Evolutionary conservation across 2,113 vertebrate species (phyloP).

Genomic region (Phocoena phocoena): DNA sequence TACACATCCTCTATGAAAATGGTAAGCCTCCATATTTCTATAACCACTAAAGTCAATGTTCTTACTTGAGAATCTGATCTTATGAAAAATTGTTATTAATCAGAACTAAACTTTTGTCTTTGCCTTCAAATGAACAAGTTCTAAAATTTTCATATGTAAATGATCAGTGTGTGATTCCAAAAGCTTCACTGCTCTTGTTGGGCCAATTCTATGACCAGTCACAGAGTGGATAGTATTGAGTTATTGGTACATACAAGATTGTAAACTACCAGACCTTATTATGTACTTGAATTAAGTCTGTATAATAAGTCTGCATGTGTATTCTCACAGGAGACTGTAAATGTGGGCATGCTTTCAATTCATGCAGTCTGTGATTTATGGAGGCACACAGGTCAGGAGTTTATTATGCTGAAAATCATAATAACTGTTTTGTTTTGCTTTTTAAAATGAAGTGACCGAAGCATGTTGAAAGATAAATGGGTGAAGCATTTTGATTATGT

Average conservation of each 20-base stretch:
- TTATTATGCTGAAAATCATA: slow-evolving; percentile 79
- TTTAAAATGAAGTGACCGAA: slow-evolving; percentile 75
- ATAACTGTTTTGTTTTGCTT: slow-evolving; percentile 76
- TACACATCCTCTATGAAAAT: background rate
- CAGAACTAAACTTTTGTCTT: slow-evolving; percentile 55
- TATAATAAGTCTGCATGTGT: slow-evolving; percentile 43
- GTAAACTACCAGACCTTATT: slow-evolving; percentile 60
- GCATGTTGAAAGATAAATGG: slow-evolving; percentile 82
- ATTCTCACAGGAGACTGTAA: slow-evolving; percentile 65
- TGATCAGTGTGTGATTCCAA: slow-evolving; percentile 68
- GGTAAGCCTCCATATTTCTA: background rate
- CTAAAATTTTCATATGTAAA: slow-evolving; percentile 80
- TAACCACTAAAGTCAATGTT: background rate
- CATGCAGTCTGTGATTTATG: slow-evolving; percentile 76
- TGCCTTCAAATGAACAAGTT: slow-evolving; percentile 52
- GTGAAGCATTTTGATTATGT: slow-evolving; percentile 74
- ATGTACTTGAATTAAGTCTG: slow-evolving; percentile 34
- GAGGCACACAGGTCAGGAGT: slow-evolving; percentile 71
- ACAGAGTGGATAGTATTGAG: slow-evolving; percentile 42
- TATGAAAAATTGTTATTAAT: background rate
- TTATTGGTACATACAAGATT: slow-evolving; percentile 43
- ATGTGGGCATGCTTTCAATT: slow-evolving; percentile 64
- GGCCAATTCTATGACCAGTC: slow-evolving; percentile 58
- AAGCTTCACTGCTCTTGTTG: slow-evolving; percentile 64
- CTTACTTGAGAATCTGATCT: slow-evolving; percentile 17